phyloP scores from a whole-genome alignment of 1,140 invertebrate genomes.

The Araneus ventricosus region DNA sequence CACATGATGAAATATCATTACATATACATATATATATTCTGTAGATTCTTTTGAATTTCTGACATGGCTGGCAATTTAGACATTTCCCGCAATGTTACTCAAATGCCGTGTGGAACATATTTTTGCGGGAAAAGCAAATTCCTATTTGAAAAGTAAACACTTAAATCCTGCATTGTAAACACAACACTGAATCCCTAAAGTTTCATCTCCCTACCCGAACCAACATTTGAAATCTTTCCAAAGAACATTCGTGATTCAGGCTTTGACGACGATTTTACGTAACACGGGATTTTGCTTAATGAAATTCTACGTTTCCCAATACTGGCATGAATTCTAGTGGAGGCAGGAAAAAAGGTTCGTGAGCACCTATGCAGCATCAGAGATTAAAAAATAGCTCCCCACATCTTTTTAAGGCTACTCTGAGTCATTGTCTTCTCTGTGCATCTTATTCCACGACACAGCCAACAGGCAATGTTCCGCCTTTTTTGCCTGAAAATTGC shows the following conservation, averaged over 20 bases:
- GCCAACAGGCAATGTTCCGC: neutral
- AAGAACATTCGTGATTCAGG: neutral
- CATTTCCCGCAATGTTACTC: too few relatives aligned
- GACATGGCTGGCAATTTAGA: too few relatives aligned
- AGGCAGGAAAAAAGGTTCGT: neutral
- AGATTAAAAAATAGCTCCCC: constrained; percentile 22
- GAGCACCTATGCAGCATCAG: neutral
- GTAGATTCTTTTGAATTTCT: too few relatives aligned
- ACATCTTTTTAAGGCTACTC: constrained; percentile 5
- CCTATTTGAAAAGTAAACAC: neutral
- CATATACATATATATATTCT: too few relatives aligned
- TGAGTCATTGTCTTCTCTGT: constrained; percentile 55
- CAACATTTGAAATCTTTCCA: neutral
- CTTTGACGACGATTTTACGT: neutral
- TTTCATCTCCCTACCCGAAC: neutral
- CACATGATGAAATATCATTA: too few relatives aligned
- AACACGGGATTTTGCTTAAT: neutral
- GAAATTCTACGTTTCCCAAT: constrained; percentile 33
- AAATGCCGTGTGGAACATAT: too few relatives aligned
- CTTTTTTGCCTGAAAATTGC: constrained; percentile 31
- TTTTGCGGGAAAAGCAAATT: neutral
- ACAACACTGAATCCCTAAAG: neutral
- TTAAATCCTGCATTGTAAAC: neutral
- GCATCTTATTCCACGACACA: constrained; percentile 35
- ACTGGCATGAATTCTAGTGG: neutral